A percentile compares a stretch with the other conserved stretches of the same genome.
Evolutionary conservation across 2,888 invertebrate species (phyloP).

Genomic region (Yponomeuta sedellus): DNA sequence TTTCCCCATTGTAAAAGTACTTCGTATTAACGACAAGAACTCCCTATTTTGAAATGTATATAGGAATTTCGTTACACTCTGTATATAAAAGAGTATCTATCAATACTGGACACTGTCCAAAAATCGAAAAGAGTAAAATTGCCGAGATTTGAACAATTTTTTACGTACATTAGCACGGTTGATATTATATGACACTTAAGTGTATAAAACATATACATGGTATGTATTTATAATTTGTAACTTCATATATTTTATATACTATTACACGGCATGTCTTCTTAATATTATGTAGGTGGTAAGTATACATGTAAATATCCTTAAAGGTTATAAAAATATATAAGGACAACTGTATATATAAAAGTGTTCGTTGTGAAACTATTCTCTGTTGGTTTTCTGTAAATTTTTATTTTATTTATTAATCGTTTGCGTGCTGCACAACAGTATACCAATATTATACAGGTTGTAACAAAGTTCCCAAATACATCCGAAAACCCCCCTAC

Average conservation of each 20-base stretch:
- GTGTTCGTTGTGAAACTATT: slow-evolving; percentile 43
- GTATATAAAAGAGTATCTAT: no score
- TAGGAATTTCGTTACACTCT: no score
- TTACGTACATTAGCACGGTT: not conserved
- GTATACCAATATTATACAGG: not conserved
- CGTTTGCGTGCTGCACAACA: not conserved
- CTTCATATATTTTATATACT: not conserved
- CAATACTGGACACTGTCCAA: slow-evolving; percentile 1
- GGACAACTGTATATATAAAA: slow-evolving; percentile 61
- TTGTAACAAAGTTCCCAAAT: not conserved
- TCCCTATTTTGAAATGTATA: no score
- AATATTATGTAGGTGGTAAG: not conserved
- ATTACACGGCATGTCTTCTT: slow-evolving; percentile 4
- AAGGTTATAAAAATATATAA: slow-evolving; percentile 40
- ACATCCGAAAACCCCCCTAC: not conserved
- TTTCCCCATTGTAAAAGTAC: no score
- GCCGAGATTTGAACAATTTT: not conserved
- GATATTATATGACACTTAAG: not conserved
- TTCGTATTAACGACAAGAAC: no score
- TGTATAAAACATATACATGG: no score
- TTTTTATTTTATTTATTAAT: not conserved
- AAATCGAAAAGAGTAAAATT: not conserved
- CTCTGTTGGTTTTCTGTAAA: not conserved
- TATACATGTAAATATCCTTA: slow-evolving; percentile 56
- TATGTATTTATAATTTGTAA: no score